Evolutionary conservation across 2,113 vertebrate species (phyloP).

Genomic region (Pachycephala philippinensis): DNA sequence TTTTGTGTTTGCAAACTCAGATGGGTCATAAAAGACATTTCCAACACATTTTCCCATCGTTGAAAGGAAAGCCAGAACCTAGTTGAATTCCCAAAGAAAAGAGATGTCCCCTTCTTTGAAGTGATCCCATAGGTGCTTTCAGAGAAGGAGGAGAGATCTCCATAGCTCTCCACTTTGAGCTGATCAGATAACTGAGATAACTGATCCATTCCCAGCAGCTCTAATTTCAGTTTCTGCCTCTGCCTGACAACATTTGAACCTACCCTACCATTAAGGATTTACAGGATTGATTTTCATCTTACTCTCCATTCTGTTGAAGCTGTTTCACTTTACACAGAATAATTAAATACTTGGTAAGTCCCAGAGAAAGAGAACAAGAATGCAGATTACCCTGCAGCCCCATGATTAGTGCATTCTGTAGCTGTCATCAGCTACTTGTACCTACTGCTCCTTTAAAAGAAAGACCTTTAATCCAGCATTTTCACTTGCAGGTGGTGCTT

Average conservation of each 20-base stretch:
- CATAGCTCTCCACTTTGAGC: not conserved
- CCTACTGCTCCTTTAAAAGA: not conserved
- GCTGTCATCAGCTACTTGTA: not conserved
- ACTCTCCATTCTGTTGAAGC: not conserved
- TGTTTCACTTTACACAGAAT: conserved; percentile 28
- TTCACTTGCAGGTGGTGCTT: not conserved
- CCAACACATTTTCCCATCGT: not conserved
- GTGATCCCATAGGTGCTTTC: not conserved
- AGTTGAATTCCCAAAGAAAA: not conserved
- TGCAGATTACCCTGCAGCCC: not conserved
- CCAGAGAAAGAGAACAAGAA: conserved; percentile 8
- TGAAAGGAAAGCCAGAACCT: not conserved
- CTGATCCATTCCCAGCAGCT: not conserved
- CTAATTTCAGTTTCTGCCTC: not conserved
- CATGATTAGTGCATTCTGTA: not conserved
- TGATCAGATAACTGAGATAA: not conserved
- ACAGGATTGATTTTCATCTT: conserved; percentile 31
- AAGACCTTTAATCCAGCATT: not conserved
- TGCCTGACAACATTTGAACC: conserved; percentile 5
- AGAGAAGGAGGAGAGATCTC: not conserved
- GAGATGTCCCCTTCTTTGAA: not conserved
- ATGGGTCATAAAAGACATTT: not conserved
- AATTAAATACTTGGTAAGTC: conserved; percentile 14
- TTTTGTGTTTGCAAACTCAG: not conserved
- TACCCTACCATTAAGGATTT: conserved; percentile 17